Conservation (phyloP, 2,888 invertebrate species). For the Lochmaea capreae region DNA sequence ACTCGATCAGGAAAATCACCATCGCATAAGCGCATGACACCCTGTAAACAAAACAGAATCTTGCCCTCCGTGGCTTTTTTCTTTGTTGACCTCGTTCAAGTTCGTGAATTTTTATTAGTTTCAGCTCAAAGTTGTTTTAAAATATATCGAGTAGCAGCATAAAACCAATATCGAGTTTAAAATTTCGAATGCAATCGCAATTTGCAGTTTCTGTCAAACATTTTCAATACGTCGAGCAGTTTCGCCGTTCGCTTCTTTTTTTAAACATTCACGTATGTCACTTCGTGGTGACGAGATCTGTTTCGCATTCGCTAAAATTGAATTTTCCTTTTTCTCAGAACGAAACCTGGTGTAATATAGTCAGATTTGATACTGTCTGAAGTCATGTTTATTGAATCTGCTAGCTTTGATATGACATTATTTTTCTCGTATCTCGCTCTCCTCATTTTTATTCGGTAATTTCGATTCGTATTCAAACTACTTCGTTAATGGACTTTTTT, state of each 20-base stretch:
- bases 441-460: background rate
- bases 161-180: constrained; percentile 5
- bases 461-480: background rate
- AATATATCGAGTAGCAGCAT: background rate
- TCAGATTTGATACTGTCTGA: constrained; percentile 38
- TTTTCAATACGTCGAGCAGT: constrained; percentile 16
- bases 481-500: constrained; percentile 2
- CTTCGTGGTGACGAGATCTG: constrained; percentile 29
- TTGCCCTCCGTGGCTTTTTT: background rate
- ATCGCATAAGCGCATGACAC: too few relatives aligned
- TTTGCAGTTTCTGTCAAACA: constrained; percentile 26
- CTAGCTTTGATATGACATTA: constrained; percentile 30
- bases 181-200: constrained; percentile 17
- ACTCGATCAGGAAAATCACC: too few relatives aligned
- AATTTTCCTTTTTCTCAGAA: constrained; percentile 32
- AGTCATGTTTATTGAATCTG: constrained; percentile 34
- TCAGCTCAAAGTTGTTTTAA: background rate
- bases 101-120: background rate
- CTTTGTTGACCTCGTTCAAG: background rate
- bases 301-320: constrained; percentile 37
- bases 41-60: too few relatives aligned
- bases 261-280: constrained; percentile 28
- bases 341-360: constrained; percentile 29
- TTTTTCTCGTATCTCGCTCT: constrained; percentile 11
- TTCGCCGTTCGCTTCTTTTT: constrained; percentile 19